A percentile compares a stretch with the other conserved stretches of the same genome.
phyloP scores from a whole-genome alignment of 23 tunicate genomes.

The Trididemnum clinides region DNA sequence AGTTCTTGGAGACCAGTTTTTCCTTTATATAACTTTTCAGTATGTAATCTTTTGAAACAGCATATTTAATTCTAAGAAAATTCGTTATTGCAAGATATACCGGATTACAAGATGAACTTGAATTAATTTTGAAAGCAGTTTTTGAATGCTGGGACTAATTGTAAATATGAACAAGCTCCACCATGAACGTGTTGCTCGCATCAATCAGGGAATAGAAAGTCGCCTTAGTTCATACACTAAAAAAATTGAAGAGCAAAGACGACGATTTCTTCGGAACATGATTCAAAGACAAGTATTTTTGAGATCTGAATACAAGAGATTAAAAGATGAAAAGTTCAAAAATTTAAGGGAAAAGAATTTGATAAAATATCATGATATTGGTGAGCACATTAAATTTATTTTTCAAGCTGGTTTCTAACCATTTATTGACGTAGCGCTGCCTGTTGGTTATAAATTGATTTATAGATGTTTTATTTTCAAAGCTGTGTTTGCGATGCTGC shows the following conservation, averaged over 20 bases:
- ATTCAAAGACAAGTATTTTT: conserved; percentile 4
- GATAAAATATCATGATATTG: background rate
- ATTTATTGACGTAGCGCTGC: background rate
- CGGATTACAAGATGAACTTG: too few species aligned
- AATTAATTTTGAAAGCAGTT: too few species aligned
- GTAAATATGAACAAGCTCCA: background rate
- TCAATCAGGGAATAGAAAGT: conserved; percentile 5
- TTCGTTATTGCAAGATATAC: too few species aligned
- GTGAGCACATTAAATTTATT: background rate
- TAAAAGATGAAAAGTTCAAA: conserved; percentile 39
- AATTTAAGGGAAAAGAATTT: background rate
- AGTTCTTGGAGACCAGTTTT: too few species aligned
- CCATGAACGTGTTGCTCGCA: background rate
- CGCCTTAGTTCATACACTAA: background rate
- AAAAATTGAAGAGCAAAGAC: conserved; percentile 13
- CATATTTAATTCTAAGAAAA: too few species aligned
- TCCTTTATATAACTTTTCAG: too few species aligned
- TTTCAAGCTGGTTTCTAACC: background rate
- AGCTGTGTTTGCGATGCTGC: too few species aligned
- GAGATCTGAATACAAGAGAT: conserved; percentile 18
- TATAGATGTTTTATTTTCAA: too few species aligned
- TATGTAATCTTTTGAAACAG: too few species aligned
- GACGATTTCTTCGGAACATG: conserved; percentile 11
- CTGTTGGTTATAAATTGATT: background rate
- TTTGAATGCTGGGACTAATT: background rate